Base-by-base conservation (phyloP, 2,888 invertebrate genomes). In the Andrena haemorrhoa region DNA sequence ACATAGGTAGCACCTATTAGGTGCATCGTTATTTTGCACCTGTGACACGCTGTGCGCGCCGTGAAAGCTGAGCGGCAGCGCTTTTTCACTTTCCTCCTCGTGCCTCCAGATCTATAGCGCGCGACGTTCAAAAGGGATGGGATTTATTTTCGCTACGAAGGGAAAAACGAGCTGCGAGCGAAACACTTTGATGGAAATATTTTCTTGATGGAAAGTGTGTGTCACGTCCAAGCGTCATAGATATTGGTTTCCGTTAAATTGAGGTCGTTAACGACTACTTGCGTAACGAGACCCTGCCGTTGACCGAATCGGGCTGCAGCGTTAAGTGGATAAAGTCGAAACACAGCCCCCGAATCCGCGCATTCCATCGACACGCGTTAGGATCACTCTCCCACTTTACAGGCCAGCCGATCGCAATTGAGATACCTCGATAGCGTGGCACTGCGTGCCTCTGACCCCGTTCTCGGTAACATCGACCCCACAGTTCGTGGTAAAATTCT, bases 21-120 rank as follows among this genome's bases (percentile, higher is more conserved):
- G 41, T 74, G 71, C 70, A 47, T 73, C 58, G 49, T 77, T 77
- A 73, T 77, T 70, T 73, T 16, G 56, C 84, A 63, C 5, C 33
- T 35, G 56, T 33, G 66, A 61, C 33, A n/a, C 63, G 26, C 49
- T 35, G 53, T 29, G 31, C n/a, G 20, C 60, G 10, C 26, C n/a
- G 5, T 20, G 29, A 51, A 61, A 74, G 29, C 63, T 35, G 20
- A 61, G 29, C 35, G 31, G 16, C 16, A 7, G 68, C 29, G 49
- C 41, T 63, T 72, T 80, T 31, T 61, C 33, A 47, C 51, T 56
- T 47, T 73, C 31, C 26, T 16, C 7, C 7, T 8, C 51, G 33
- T 7, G 1, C 8, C 33, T 7, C 20, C 64, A 16, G 31, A 26
- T 72, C 10, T 29, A 29, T 60, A 60, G 8, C 35, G 31, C 20